Evolutionary conservation across 2,113 vertebrate genomes (phyloP).

Genomic region (Pseudopipra pipra): DNA sequence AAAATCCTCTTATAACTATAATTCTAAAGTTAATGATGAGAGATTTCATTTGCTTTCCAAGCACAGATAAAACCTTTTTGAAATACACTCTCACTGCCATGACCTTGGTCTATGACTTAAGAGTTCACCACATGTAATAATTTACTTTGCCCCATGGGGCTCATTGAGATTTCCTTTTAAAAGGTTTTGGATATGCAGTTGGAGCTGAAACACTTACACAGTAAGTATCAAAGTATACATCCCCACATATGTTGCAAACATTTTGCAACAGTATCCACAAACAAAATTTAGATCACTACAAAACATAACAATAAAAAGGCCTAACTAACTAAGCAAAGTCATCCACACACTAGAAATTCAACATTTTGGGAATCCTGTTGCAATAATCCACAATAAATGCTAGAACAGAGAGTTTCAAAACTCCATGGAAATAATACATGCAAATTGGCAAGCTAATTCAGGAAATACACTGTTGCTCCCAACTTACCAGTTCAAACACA

Average conservation of each 20-base stretch:
- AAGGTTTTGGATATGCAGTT: slow-evolving; percentile 51
- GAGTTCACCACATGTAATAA: slow-evolving; percentile 74
- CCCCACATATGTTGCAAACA: background rate
- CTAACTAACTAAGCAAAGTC: background rate
- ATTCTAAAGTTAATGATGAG: slow-evolving; percentile 74
- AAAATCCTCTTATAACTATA: slow-evolving; percentile 67
- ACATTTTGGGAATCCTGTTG: background rate
- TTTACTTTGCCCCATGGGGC: slow-evolving; percentile 67
- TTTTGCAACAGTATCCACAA: background rate
- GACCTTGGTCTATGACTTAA: slow-evolving; percentile 74
- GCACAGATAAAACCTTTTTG: slow-evolving; percentile 73
- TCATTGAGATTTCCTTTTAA: slow-evolving; percentile 67
- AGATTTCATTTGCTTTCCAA: slow-evolving; percentile 76
- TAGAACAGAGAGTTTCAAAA: background rate
- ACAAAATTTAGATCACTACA: background rate
- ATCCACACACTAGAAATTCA: background rate
- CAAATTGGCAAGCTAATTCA: background rate
- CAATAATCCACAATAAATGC: background rate
- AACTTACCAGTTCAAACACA: background rate
- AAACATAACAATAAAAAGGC: background rate
- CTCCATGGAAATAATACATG: background rate
- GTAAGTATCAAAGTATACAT: background rate
- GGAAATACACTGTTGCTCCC: background rate
- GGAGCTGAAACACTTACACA: slow-evolving; percentile 8
- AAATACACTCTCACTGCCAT: slow-evolving; percentile 69